Evolutionary conservation across 2,797 vertebrate species (phyloP), one percentile per base, ranked within the genome.

Genomic region (Iguana delicatissima): DNA sequence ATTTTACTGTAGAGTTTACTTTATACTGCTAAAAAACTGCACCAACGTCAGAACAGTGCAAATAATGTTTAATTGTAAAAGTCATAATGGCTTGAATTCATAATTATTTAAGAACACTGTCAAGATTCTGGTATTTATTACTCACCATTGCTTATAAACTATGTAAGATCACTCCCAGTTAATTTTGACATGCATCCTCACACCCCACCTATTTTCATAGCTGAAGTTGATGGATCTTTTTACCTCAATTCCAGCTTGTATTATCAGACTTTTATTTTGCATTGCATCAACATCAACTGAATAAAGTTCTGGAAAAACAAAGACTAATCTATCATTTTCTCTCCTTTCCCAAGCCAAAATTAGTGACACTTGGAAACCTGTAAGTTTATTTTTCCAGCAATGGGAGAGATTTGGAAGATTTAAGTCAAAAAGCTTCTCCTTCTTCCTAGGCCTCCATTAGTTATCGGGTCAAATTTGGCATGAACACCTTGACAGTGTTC

Each of bases 11-110:
- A 95, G 94, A 94, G 96, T 95, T 94, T 69, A 96, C 96, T 92
- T 96, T 92, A 88, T 96, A 97, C 94, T 97, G 97, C 97, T 97
- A 97, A 98, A 98, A 97, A 98, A 98, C 97, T 97, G 97, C 97
- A 98, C 97, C 97, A 97, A 97, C 97, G 95, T 98, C 97, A 97
- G 97, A 98, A 98, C 97, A 97, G 97, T 98, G 97, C 97, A 98
- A 98, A 98, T 97, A 95, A 98, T 97, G 97, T 98, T 97, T 98
- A 98, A 97, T 97, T 97, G 97, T 97, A 96, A 97, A 98, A 97
- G 96, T 97, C 96, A 97, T 97, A 98, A 98, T 98, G 97, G 97
- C 97, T 98, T 98, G 97, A 97, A 95, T 97, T 98, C 97, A 97
- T 97, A 95, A 96, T 97, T 95, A 96, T 96, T 90, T 96, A 96